Evolutionary conservation across 2,888 invertebrate genomes (phyloP), one percentile per base, ranked within the genome.

Genomic region (Pandemis corylana): DNA sequence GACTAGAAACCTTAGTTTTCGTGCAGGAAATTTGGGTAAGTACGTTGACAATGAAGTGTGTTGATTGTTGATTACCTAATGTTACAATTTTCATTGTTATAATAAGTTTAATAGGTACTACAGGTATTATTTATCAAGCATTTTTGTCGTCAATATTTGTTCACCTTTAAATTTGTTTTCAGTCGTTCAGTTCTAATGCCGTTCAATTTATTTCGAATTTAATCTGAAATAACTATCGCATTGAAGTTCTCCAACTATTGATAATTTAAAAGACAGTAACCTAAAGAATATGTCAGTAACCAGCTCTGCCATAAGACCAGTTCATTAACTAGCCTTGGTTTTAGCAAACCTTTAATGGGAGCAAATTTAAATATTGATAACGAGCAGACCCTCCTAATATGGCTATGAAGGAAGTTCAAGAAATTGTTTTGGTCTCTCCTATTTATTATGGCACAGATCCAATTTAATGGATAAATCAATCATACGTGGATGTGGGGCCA

Each of bases 381-480:
- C 67, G 75, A 75, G 65, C 64, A 62, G 41, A 15, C 59, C 20
- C 44, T 13, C 71, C 71, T 46, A 61, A 75, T 71, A 67, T 49
- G 44, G 75, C 3, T n/a, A 62, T 71, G 71, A 46, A 71, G 75
- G 75, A 75, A 75, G 75, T 75, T 20, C 41, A 68, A 68, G 56
- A 67, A 36, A n/a, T 44, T 36, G 68, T 74, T 75, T 75, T 56
- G 75, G 75, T 70, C 68, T 44, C 56, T 15, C 44, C 68, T 44
- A 70, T 66, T 74, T 75, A 70, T 70, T 61, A 75, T 71, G 67
- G 67, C 53, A 67, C 56, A 56, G 74, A 75, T 75, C 75, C 63
- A 75, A 75, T 75, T 71, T 75, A 71, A 67, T 15, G 67, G 70
- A 75, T 75, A 71, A 71, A 75, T 75, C 75, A 53, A 75, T 75